These are phyloP conservation scores for Glossosoma conforme DNA, from an alignment of 1,140 invertebrate genomes.

Conservation along the genomic window DNA sequence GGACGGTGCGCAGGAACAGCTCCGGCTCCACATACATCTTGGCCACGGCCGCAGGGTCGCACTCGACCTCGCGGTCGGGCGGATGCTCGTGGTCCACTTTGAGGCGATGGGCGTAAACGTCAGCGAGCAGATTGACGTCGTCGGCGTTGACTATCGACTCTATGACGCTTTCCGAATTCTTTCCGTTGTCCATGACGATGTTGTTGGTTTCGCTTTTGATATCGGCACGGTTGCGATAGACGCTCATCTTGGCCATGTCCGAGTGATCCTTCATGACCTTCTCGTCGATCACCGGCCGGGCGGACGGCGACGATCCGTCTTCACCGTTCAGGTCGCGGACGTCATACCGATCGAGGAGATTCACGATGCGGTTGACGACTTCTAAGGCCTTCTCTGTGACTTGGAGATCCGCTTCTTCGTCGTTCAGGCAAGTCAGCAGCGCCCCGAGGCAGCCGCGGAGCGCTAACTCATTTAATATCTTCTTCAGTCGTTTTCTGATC, in stretches of 20 bases:
- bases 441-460: slow-evolving; percentile 63
- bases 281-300: slow-evolving; percentile 34
- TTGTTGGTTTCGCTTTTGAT: slow-evolving; percentile 44
- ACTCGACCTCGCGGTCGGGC: slow-evolving; percentile 36
- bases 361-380: slow-evolving; percentile 54
- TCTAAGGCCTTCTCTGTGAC: slow-evolving; percentile 57
- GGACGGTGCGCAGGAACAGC: slow-evolving; percentile 52
- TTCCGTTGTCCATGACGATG: slow-evolving; percentile 21
- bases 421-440: slow-evolving; percentile 57
- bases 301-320: slow-evolving; percentile 36
- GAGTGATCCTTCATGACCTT: slow-evolving; percentile 23
- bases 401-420: slow-evolving; percentile 68
- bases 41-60: slow-evolving; percentile 41
- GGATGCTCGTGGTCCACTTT: slow-evolving; percentile 34
- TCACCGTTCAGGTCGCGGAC: slow-evolving; percentile 40
- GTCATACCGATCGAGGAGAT: slow-evolving; percentile 57
- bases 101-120: slow-evolving; percentile 50
- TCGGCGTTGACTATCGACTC: slow-evolving; percentile 51
- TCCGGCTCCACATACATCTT: slow-evolving; percentile 45
- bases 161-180: slow-evolving; percentile 39
- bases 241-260: slow-evolving; percentile 25
- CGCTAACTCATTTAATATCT: slow-evolving; percentile 61
- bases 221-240: slow-evolving; percentile 29
- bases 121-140: slow-evolving; percentile 55
- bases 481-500: slow-evolving; percentile 59